Evolutionary conservation across 2,113 vertebrate genomes (phyloP).

Genomic region (Monopterus albus): DNA sequence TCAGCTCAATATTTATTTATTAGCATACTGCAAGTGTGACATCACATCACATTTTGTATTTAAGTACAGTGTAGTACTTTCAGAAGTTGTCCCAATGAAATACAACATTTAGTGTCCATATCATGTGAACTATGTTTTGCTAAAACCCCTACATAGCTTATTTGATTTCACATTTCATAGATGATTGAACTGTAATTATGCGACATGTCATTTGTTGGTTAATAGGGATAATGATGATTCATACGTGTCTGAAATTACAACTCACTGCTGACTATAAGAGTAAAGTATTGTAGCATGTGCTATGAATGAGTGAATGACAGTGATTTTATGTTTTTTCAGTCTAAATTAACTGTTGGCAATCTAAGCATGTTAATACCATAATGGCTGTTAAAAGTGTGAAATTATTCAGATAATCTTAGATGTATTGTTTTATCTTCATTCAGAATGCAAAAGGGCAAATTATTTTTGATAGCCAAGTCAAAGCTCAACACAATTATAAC

Average conservation of each 20-base stretch:
- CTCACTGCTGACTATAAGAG: neutral
- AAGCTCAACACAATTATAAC: neutral
- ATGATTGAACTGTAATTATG: neutral
- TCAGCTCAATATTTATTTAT: no score
- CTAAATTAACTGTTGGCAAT: neutral
- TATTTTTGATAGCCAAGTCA: slow-evolving; percentile 8
- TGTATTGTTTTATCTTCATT: neutral
- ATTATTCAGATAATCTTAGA: neutral
- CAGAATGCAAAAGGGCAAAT: slow-evolving; percentile 8
- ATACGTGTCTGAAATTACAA: neutral
- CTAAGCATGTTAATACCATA: neutral
- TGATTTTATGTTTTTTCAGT: neutral
- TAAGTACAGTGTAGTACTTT: no score
- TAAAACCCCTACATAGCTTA: no score
- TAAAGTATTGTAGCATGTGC: neutral
- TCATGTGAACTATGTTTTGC: no score
- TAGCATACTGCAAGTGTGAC: no score
- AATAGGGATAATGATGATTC: neutral
- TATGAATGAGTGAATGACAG: neutral
- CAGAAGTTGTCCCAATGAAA: no score
- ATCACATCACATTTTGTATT: no score
- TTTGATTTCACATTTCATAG: no score
- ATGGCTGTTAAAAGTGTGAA: neutral
- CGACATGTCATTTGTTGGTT: neutral
- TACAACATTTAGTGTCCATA: no score